Base-by-base conservation (phyloP, 2,113 vertebrate genomes). In the Xyliphius kryptos region DNA sequence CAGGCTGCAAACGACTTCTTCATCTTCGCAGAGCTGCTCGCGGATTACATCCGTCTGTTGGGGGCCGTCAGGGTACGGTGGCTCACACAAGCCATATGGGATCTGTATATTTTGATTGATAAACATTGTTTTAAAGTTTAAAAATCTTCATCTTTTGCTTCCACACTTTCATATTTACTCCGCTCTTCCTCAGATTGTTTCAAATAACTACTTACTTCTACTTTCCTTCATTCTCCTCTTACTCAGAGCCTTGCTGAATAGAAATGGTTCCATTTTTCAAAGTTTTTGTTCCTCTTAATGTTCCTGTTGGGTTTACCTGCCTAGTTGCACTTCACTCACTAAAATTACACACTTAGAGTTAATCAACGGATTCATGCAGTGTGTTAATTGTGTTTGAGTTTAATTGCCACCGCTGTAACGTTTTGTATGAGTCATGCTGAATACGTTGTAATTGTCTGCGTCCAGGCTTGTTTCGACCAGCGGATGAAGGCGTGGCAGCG, bases 401-500 rank as follows among this genome's bases (percentile, higher is more conserved):
- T 32, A 32, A 32, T 32, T 32, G 26, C 26, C 26, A 32, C 2
- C 4, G 4, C 26, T 32, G 4, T 3, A 32, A 6, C 7, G 26
- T 32, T 32, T n/a, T 1, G 2, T 5, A 32, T 32, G 26, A 32
- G 7, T 32, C 26, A 32, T 22, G 21, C n/a, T 32, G 32, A 44
- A 38, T n/a, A 11, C 16, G 22, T 16, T 22, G 12, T 5, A 5
- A 8, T 11, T 56, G 36, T 56, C 2, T 15, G 15, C 55, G 37
- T 2, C 0, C 80, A 99, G 96, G 93, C 89, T 17, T 92, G 91
- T 48, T 99, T 99, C 19, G 95, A 99, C 80, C 93, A 98, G 61
- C 89, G 96, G 53, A 96, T 99, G 88, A 97, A 93, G 86, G 81
- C 83, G 1, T 99, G 96, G 96, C 96, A 99, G 84, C 90, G 92